These are phyloP conservation scores for Napeogenes sylphis DNA, from an alignment of 2,888 invertebrate genomes.

Conservation along the genomic window DNA sequence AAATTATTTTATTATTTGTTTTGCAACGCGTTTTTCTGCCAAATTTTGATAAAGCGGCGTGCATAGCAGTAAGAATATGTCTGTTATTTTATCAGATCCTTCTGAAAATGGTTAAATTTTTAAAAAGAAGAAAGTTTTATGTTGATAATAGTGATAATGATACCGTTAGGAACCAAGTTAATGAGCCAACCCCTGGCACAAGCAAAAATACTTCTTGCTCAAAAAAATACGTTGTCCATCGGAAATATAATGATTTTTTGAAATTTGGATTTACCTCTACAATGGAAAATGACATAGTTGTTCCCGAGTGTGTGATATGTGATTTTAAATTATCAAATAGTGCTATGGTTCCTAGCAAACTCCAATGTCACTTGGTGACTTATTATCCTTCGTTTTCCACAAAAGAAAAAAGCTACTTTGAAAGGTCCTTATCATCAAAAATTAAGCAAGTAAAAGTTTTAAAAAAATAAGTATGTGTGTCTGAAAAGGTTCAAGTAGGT, in stretches of 20 bases:
- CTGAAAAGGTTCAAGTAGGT: slow-evolving; percentile 15
- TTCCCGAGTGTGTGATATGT: slow-evolving; percentile 21
- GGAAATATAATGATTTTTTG: slow-evolving; percentile 2
- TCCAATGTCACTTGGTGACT: slow-evolving; percentile 5
- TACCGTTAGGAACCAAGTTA: slow-evolving; percentile 17
- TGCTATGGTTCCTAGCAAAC: slow-evolving; percentile 25
- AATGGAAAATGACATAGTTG: slow-evolving; percentile 18
- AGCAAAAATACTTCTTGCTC: slow-evolving; percentile 20
- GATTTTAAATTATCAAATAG: slow-evolving; percentile 22
- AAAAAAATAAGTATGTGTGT: slow-evolving; percentile 17
- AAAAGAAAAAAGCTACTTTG: slow-evolving; percentile 20
- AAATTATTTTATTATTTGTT: slow-evolving; percentile 7
- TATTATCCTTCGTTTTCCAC: slow-evolving; percentile 11
- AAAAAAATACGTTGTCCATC: slow-evolving; percentile 16
- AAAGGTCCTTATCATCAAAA: slow-evolving; percentile 14
- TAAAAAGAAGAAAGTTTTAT: slow-evolving; percentile 18
- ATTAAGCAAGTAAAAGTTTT: slow-evolving; percentile 17
- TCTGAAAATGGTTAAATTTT: slow-evolving; percentile 22
- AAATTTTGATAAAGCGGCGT: slow-evolving; percentile 14
- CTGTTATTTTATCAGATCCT: slow-evolving; percentile 16
- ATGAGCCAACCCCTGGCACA: slow-evolving; percentile 16
- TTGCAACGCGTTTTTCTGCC: slow-evolving; percentile 14
- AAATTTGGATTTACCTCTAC: slow-evolving; percentile 12
- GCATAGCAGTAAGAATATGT: slow-evolving; percentile 16
- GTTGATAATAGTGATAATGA: slow-evolving; percentile 19